Conservation (phyloP, 2,888 invertebrate species). For the Drosophila aldrichi region DNA sequence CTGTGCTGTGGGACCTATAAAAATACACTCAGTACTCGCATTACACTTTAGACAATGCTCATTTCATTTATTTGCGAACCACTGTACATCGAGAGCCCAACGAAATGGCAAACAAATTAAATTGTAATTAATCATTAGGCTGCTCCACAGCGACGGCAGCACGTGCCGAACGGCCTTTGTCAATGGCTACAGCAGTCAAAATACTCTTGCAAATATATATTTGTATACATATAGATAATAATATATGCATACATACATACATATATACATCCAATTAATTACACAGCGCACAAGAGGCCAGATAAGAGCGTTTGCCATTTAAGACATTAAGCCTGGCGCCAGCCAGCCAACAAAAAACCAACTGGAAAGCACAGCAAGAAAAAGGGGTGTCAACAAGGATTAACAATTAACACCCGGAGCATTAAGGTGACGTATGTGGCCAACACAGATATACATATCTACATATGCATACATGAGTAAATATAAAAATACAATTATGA, state of each 20-base stretch:
- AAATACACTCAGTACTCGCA: slow-evolving; percentile 6
- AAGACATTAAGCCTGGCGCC: slow-evolving; percentile 55
- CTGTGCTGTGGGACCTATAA: slow-evolving; percentile 6
- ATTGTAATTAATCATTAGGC: slow-evolving; percentile 79
- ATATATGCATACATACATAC: slow-evolving; percentile 14
- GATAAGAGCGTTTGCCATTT: slow-evolving; percentile 61
- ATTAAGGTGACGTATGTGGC: slow-evolving; percentile 14
- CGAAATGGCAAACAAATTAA: slow-evolving; percentile 75
- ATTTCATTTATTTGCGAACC: slow-evolving; percentile 13
- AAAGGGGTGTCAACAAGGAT: slow-evolving; percentile 48
- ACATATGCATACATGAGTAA: not conserved
- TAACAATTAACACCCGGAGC: slow-evolving; percentile 53
- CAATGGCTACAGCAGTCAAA: slow-evolving; percentile 46
- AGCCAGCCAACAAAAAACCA: slow-evolving; percentile 6
- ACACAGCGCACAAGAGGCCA: slow-evolving; percentile 68
- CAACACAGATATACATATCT: not conserved
- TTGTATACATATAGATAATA: not conserved
- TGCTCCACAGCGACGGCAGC: slow-evolving; percentile 36
- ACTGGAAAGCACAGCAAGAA: slow-evolving; percentile 6
- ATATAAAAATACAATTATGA: not conserved
- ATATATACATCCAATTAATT: slow-evolving; percentile 64
- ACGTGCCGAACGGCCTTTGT: slow-evolving; percentile 68
- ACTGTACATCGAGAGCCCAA: slow-evolving; percentile 29
- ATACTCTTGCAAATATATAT: not conserved
- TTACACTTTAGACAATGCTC: not conserved